phyloP scores from a whole-genome alignment of 2,888 invertebrate genomes.

The Lampropteryx suffumata region DNA sequence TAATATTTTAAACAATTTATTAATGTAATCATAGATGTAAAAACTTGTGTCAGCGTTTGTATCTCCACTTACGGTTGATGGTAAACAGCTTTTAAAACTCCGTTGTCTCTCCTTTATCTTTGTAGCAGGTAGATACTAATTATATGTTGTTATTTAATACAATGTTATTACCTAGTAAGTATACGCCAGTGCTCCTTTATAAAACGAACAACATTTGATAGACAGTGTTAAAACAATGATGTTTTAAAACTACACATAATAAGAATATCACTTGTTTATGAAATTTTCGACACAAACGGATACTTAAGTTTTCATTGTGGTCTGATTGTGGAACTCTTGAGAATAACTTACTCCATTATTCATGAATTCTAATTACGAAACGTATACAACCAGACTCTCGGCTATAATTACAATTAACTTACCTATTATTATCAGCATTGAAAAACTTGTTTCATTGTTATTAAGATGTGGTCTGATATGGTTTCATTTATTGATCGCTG shows the following conservation, averaged over 20 bases:
- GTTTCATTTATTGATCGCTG: conserved; percentile 52
- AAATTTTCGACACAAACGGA: conserved; percentile 54
- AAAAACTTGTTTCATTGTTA: conserved; percentile 59
- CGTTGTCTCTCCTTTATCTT: conserved; percentile 75
- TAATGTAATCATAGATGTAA: not conserved
- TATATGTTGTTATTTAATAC: conserved; percentile 79
- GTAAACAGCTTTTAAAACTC: conserved; percentile 79
- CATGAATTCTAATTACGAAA: conserved; percentile 63
- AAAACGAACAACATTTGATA: conserved; percentile 56
- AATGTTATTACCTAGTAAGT: conserved; percentile 73
- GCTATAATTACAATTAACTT: conserved; percentile 59
- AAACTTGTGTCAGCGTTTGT: conserved; percentile 55
- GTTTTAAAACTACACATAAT: conserved; percentile 58
- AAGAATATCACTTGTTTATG: conserved; percentile 54
- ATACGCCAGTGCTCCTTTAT: conserved; percentile 56
- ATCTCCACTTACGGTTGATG: conserved; percentile 70
- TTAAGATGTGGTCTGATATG: conserved; percentile 51
- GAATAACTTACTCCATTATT: conserved; percentile 58
- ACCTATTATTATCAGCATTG: conserved; percentile 59
- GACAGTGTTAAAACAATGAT: conserved; percentile 59
- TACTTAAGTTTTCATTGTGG: conserved; percentile 58
- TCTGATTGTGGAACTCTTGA: conserved; percentile 54
- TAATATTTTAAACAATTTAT: not conserved
- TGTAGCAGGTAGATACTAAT: conserved; percentile 75
- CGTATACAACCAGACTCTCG: conserved; percentile 53